Percentiles rank a stretch among this genome's conserved stretches.
phyloP scores from a whole-genome alignment of 1,140 invertebrate species.

The Hycleus phaleratus region DNA sequence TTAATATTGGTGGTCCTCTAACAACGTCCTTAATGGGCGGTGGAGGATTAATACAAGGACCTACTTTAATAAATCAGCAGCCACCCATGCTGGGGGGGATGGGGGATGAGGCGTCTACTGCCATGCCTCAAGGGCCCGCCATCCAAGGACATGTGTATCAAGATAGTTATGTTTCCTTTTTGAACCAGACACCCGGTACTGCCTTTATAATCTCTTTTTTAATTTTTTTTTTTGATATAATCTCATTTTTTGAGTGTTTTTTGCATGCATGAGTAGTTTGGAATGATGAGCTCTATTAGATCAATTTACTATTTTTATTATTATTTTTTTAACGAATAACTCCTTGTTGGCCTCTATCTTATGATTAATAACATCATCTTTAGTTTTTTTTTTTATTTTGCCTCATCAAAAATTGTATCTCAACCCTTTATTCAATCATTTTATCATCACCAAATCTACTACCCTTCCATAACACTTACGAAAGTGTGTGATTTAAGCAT shows the following conservation, averaged over 20 bases:
- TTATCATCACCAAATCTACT: no score
- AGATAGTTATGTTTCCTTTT: constrained; percentile 62
- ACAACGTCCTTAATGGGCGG: neutral
- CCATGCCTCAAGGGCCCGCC: constrained; percentile 31
- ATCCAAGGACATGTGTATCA: constrained; percentile 49
- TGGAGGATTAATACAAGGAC: constrained; percentile 6
- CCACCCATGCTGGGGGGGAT: constrained; percentile 19
- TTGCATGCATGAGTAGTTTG: constrained; percentile 22
- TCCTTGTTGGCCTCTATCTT: neutral
- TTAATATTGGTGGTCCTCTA: constrained; percentile 8
- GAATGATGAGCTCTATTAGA: constrained; percentile 20
- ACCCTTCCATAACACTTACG: no score
- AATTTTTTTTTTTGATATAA: constrained; percentile 14
- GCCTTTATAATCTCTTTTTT: constrained; percentile 34
- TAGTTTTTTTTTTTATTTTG: no score
- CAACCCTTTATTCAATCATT: no score
- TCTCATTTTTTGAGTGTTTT: constrained; percentile 20
- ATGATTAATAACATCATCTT: neutral
- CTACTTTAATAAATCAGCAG: neutral
- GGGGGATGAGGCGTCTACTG: constrained; percentile 22
- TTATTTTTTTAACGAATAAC: neutral
- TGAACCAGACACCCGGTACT: constrained; percentile 52
- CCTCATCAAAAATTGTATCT: no score
- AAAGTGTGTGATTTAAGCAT: constrained; percentile 11
- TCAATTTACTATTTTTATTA: constrained; percentile 4